Evolutionary conservation across 2,113 vertebrate genomes (phyloP), one percentile per base, ranked within the genome.

Genomic region (Dolichotis patagonum): DNA sequence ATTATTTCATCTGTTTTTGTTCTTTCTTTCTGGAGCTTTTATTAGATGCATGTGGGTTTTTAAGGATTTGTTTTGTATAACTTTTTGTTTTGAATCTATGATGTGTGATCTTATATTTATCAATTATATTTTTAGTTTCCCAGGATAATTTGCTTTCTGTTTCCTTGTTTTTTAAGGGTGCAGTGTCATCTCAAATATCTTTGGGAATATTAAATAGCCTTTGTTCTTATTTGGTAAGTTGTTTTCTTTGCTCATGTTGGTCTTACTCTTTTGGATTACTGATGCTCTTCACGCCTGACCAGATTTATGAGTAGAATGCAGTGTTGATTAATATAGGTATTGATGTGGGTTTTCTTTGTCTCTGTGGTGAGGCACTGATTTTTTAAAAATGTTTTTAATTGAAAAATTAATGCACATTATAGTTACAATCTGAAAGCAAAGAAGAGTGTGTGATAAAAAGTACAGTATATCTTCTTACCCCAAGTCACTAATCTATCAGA

Each of bases 11-110:
- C 0, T 77, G 26, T 46, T 89, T 71, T 54, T 82, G 7, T 69
- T 83, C 43, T 75, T 67, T 87, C 43, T 78, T 85, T 65, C 49
- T 77, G 35, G 58, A 85, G 43, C n/a, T 78, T 54, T 86, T 63
- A 83, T 67, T 58, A 77, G 35, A 24, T 43, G 81, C 95, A 69
- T 38, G 16, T 90, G 26, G 65, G 22, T 56, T 77, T 65, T 90
- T 67, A 83, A 85, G 43, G 62, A 85, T 69, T 90, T 67, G 63
- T 90, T 96, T 95, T 92, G 17, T 73, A 9, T 63, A 11, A 38
- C 58, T 24, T 67, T 95, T 92, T 52, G 6, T 32, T 90, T 95
- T 88, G 56, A 75, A 60, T 97, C 16, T 69, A 8, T 77, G 17
- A 41, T n/a, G 7, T 65, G 4, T 77, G 41, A 80, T 54, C 22